Base-by-base conservation (phyloP, 2,888 invertebrate genomes). In the Cataglyphis livida region DNA sequence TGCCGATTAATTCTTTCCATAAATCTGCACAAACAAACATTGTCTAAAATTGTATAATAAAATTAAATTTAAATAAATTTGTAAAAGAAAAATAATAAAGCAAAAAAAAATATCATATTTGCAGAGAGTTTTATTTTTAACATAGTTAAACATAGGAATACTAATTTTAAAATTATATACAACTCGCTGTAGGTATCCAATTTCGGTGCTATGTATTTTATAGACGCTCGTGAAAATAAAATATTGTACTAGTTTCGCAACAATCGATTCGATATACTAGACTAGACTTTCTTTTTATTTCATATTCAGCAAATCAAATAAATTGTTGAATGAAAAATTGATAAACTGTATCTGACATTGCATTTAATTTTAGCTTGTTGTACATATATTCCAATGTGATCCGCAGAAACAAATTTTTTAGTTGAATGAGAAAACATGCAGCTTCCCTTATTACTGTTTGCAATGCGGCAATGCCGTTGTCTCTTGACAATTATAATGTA, bases 281-380 rank as follows among this genome's bases (percentile, higher is more conserved):
- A 62, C 48, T 3, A 41, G 38, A 28, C 18, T 65, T 81, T 81
- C 54, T 57, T 75, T 81, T 75, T 81, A 81, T 75, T 57, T 75
- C 25, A 12, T 59, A 21, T 18, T 21, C 35, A 21, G 59, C 70
- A 79, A 59, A 70, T 70, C 70, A 59, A 79, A 79, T 79, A 79
- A 70, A 79, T 79, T 79, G 78, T 79, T 79, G 70, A 70, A 79
- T 70, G 78, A 79, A 79, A 79, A 79, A 79, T 79, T 70, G 78
- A 70, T 61, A 79, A 79, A 79, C 78, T 79, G 59, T 61, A 79
- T 70, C 59, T 25, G 78, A 78, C 59, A 70, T 78, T 44, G 70
- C 44, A 21, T 61, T 64, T 32, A 57, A 70, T 61, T 44, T 59
- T 32, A 70, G 35, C 70, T 79, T 64, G 70, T 59, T 61, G 59